phyloP scores from a whole-genome alignment of 2,113 vertebrate species.

The Tretioscincus oriximinensis region DNA sequence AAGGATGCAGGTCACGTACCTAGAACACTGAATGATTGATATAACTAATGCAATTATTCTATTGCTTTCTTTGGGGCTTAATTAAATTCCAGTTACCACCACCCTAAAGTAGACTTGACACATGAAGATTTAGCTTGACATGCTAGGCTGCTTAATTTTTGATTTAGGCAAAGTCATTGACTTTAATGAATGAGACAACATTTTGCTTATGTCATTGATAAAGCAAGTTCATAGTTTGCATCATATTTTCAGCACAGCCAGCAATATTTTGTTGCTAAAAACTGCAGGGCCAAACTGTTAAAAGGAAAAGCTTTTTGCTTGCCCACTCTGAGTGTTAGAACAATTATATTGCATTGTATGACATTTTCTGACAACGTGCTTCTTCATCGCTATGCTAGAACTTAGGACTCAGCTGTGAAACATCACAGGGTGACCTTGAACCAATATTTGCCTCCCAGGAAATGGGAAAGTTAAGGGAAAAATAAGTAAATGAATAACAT shows the following conservation, averaged over 20 bases:
- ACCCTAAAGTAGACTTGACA: constrained; percentile 12
- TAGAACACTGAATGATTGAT: constrained; percentile 18
- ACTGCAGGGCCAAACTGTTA: background rate
- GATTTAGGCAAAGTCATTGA: constrained; percentile 18
- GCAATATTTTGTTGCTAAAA: background rate
- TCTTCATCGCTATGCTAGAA: no score
- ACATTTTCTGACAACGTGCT: no score
- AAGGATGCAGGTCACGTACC: constrained; percentile 18
- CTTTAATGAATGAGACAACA: constrained; percentile 10
- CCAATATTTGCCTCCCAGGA: no score
- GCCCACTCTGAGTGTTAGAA: background rate
- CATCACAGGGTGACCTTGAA: no score
- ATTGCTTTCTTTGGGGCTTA: constrained; percentile 22
- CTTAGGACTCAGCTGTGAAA: no score
- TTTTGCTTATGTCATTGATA: background rate
- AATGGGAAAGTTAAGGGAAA: background rate
- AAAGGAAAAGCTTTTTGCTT: constrained; percentile 14
- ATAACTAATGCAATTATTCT: constrained; percentile 27
- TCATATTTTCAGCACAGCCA: background rate
- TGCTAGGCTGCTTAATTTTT: constrained; percentile 21
- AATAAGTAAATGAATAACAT: background rate
- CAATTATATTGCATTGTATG: background rate
- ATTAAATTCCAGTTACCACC: constrained; percentile 27
- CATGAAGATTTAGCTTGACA: constrained; percentile 23
- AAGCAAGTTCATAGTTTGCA: background rate